Conservation (phyloP, 2,888 invertebrate genomes). For the Zaprionus bogoriensis region DNA sequence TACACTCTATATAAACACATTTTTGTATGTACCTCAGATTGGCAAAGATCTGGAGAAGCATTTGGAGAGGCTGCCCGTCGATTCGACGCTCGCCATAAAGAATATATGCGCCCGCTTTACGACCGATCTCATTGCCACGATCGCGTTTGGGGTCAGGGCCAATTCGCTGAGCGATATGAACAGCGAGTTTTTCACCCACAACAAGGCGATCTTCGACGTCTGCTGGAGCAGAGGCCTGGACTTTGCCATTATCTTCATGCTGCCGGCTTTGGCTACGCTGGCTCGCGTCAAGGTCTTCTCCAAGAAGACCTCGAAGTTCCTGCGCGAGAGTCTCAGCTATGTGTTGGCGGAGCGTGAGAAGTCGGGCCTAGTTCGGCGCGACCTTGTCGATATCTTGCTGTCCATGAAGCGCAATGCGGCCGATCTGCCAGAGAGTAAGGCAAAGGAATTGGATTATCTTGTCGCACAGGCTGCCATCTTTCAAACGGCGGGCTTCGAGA, state of each 20-base stretch:
- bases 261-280: constrained; percentile 56
- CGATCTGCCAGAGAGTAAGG: constrained; percentile 11
- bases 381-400: constrained; percentile 83
- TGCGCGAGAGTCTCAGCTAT: constrained; percentile 77
- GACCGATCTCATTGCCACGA: constrained; percentile 82
- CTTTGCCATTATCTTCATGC: constrained; percentile 51
- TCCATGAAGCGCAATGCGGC: constrained; percentile 71
- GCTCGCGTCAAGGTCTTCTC: constrained; percentile 61
- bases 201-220: constrained; percentile 50
- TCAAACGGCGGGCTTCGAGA: constrained; percentile 80
- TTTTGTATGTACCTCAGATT: constrained; percentile 30
- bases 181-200: constrained; percentile 78
- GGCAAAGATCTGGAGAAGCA: constrained; percentile 55
- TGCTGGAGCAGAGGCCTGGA: constrained; percentile 45
- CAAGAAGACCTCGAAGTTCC: constrained; percentile 59
- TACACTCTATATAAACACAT: neutral
- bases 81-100: constrained; percentile 29
- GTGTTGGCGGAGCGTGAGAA: constrained; percentile 80
- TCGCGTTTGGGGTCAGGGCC: constrained; percentile 82
- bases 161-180: constrained; percentile 79
- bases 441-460: constrained; percentile 54
- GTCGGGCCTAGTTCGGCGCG: constrained; percentile 76
- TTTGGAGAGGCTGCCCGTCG: constrained; percentile 1
- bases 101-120: constrained; percentile 64
- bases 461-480: constrained; percentile 80